Conservation (phyloP, 1,140 invertebrate genomes). For the Drosophila chauvacae region DNA sequence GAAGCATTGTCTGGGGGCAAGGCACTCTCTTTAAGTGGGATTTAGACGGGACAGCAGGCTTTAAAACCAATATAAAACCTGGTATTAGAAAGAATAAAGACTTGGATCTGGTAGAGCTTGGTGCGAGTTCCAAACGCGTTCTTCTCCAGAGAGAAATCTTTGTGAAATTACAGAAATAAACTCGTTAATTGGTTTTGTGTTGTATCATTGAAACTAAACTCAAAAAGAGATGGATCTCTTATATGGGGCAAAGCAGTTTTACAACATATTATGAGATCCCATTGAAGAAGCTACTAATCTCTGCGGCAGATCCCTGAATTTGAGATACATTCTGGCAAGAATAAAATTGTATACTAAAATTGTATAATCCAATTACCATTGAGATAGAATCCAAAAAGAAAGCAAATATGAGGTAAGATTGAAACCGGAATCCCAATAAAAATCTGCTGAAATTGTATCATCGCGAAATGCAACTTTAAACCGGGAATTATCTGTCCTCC, state of each 20-base stretch:
- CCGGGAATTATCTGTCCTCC: neutral
- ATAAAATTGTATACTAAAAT: neutral
- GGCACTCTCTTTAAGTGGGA: neutral
- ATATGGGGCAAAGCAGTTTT: too few relatives aligned
- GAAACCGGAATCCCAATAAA: conserved; percentile 1
- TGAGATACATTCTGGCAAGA: neutral
- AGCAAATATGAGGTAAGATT: neutral
- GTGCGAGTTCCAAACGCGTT: too few relatives aligned
- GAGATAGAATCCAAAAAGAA: neutral
- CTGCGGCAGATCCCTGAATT: neutral
- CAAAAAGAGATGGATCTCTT: neutral
- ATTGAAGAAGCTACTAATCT: too few relatives aligned
- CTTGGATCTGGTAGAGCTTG: neutral
- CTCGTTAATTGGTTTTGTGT: too few relatives aligned
- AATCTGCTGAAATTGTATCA: neutral
- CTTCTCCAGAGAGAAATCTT: neutral
- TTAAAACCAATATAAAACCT: neutral
- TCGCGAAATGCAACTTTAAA: neutral
- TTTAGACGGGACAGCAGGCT: neutral
- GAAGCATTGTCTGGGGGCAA: neutral
- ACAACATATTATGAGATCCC: too few relatives aligned
- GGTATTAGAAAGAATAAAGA: neutral
- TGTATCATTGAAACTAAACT: neutral
- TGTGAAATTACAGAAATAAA: neutral
- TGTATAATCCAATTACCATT: neutral